Base-by-base conservation (phyloP, 2,797 vertebrate genomes). In the Halcyon leucocephala region DNA sequence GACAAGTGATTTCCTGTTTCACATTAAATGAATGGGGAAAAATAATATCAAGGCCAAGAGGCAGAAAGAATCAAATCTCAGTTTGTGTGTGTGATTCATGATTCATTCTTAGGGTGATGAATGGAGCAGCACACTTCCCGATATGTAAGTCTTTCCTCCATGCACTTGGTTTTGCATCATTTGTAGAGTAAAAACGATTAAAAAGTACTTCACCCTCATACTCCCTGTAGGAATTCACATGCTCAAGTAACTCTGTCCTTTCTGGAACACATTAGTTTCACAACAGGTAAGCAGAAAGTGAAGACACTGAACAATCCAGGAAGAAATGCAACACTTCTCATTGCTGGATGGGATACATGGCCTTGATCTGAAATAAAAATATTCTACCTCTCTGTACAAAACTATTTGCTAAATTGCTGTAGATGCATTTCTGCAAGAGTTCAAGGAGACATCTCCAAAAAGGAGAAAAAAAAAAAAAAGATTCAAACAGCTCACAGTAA, bases 241-340 rank as follows among this genome's bases (percentile, higher is more conserved):
- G 49, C 67, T 90, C 60, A 62, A 87, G 64, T 77, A 95, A 85
- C 60, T 82, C 66, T 33, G 1, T 61, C 21, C 57, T 94, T 82
- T 89, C 80, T 95, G 94, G 62, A 70, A 92, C 8, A 26, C 41
- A 48, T 90, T 71, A 73, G 55, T 80, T 95, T 94, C 86, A 67
- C 81, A 82, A 92, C 21, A 93, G 64, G 52, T 87, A 94, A 86
- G 78, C 41, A 65, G 65, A 74, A 94, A 81, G 39, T 37, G 31
- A 73, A 65, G 86, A 51, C 18, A 29, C 13, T 24, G 44, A 81
- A 65, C 60, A 73, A 69, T 51, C 29, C 67, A 84, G 67, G 67
- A 89, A 90, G 51, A 16, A 64, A 49, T 16, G 16, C 18, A 82
- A 76, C 14, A 19, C 41, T 51, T 54, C 48, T 78, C 49, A 15